Conservation (phyloP, 2,888 invertebrate genomes). For the Rosalia funebris region DNA sequence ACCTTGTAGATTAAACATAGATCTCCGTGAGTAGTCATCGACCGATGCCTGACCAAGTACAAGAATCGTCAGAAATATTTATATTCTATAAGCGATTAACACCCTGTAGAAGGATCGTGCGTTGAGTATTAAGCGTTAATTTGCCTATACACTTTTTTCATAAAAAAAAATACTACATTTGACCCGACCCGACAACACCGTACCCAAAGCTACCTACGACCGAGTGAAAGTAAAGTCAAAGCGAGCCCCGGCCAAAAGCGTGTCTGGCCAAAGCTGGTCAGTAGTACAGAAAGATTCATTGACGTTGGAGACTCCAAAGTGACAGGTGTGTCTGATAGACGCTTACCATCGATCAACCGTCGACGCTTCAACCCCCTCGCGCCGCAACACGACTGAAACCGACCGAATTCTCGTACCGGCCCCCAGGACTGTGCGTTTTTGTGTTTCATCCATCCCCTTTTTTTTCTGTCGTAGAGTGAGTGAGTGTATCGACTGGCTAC, state of each 20-base stretch:
- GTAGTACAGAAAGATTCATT: constrained; percentile 61
- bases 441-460: constrained; percentile 11
- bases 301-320: constrained; percentile 49
- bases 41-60: no score
- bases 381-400: background rate
- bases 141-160: no score
- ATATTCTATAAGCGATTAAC: no score
- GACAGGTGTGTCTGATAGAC: constrained; percentile 48
- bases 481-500: constrained; percentile 27
- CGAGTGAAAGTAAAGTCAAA: constrained; percentile 50
- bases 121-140: no score
- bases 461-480: constrained; percentile 31
- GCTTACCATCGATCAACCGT: constrained; percentile 1
- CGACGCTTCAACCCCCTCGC: constrained; percentile 30
- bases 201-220: constrained; percentile 39
- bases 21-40: no score
- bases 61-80: no score
- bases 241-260: constrained; percentile 48
- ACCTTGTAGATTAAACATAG: no score
- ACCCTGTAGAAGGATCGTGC: no score
- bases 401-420: background rate
- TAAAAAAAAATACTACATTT: no score
- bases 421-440: background rate
- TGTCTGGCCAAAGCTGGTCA: constrained; percentile 56
- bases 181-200: constrained; percentile 34